Evolutionary conservation across 2,797 vertebrate genomes (phyloP).

Genomic region (Ctenosaura bakeri): DNA sequence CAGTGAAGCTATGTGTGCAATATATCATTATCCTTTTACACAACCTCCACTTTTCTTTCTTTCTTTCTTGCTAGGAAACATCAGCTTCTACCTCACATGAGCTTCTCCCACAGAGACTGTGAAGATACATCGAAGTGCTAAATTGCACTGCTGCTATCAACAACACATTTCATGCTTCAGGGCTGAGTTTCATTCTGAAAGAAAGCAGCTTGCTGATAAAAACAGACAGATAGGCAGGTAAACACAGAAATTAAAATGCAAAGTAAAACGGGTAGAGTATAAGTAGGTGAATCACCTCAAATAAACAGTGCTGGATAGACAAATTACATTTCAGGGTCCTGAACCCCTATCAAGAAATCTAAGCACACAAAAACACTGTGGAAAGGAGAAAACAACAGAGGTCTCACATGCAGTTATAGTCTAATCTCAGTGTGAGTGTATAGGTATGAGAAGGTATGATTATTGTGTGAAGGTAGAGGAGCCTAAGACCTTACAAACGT

Average conservation of each 20-base stretch:
- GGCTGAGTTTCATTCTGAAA: not conserved
- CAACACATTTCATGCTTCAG: constrained; percentile 28
- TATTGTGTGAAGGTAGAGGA: not conserved
- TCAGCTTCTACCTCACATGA: not conserved
- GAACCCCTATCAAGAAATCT: not conserved
- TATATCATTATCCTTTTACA: not conserved
- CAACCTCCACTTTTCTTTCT: not conserved
- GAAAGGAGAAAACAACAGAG: not conserved
- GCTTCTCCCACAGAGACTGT: not conserved
- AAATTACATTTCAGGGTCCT: not conserved
- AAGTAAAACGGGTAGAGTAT: not conserved
- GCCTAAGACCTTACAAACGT: not conserved
- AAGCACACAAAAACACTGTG: not conserved
- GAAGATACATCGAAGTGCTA: constrained; percentile 9
- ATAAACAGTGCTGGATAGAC: not conserved
- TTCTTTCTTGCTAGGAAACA: not conserved
- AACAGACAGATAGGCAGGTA: constrained; percentile 11
- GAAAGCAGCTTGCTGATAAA: not conserved
- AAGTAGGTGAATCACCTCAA: constrained; percentile 12
- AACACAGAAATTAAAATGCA: constrained; percentile 6
- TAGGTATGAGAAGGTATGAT: not conserved
- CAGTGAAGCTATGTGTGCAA: not conserved
- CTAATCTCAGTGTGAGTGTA: not conserved
- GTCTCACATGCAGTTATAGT: not conserved
- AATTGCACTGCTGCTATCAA: not conserved